A percentile compares a stretch with the other conserved stretches of the same genome.
Conservation (phyloP, 2,888 invertebrate species). For the Cynaeus angustus region DNA sequence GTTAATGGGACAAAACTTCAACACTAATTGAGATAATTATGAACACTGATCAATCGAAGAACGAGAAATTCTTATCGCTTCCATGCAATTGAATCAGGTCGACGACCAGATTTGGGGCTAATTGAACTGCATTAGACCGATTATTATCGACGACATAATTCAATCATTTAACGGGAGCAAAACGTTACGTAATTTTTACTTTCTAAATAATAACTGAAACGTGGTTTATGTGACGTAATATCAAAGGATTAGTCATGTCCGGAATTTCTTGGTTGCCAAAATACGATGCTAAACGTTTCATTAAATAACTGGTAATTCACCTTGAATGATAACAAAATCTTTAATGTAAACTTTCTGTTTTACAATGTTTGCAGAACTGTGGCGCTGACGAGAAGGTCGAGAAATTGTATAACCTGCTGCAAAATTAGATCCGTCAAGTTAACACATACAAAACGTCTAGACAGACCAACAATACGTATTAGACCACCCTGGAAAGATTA, state of each 20-base stretch:
- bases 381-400: too few species aligned
- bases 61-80: slow-evolving; percentile 5
- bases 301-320: slow-evolving; percentile 12
- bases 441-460: slow-evolving; percentile 27
- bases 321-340: slow-evolving; percentile 14
- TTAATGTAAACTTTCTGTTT: slow-evolving; percentile 11
- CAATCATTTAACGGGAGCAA: slow-evolving; percentile 16
- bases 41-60: neutral
- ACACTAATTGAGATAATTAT: slow-evolving; percentile 10
- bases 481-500: slow-evolving; percentile 39
- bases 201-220: slow-evolving; percentile 33
- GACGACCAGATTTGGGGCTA: slow-evolving; percentile 31
- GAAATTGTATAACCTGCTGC: slow-evolving; percentile 10
- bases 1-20: slow-evolving; percentile 31
- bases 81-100: slow-evolving; percentile 22
- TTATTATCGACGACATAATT: slow-evolving; percentile 21
- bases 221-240: slow-evolving; percentile 31
- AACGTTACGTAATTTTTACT: slow-evolving; percentile 36
- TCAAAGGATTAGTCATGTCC: slow-evolving; percentile 16
- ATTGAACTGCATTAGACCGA: slow-evolving; percentile 14
- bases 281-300: slow-evolving; percentile 15
- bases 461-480: slow-evolving; percentile 18
- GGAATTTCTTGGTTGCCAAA: slow-evolving; percentile 33
- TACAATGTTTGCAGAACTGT: neutral
- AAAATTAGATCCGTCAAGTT: slow-evolving; percentile 13